Evolutionary conservation across 2,113 vertebrate genomes (phyloP).

Genomic region (Brachypodius melanocephalos): DNA sequence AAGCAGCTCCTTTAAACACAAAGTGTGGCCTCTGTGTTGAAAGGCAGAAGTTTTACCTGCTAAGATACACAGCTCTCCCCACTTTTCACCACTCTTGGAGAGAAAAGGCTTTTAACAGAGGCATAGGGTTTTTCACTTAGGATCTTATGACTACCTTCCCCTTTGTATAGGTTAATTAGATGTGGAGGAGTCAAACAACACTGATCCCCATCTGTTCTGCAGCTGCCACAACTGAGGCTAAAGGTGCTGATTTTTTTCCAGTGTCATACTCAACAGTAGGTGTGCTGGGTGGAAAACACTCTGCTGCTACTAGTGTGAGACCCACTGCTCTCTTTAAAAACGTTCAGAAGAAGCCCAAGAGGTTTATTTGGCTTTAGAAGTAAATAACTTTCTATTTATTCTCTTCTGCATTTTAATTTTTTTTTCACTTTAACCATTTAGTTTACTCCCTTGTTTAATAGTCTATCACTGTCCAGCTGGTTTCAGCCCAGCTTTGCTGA

Average conservation of each 20-base stretch:
- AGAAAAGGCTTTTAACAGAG: not conserved
- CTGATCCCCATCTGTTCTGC: constrained; percentile 17
- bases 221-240: not conserved
- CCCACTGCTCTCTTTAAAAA: not conserved
- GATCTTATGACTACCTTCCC: not conserved
- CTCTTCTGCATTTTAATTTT: not conserved
- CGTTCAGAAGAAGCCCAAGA: not conserved
- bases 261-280: not conserved
- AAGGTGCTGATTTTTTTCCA: constrained; percentile 1
- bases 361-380: not conserved
- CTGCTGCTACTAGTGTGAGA: not conserved
- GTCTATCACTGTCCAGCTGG: not conserved
- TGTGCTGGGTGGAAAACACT: not conserved
- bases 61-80: not conserved
- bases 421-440: not conserved
- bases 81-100: not conserved
- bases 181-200: not conserved
- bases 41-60: constrained; percentile 1
- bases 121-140: constrained; percentile 4
- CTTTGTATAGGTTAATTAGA: constrained; percentile 25
- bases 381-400: not conserved
- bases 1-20: not conserved
- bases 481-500: not conserved
- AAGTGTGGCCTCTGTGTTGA: constrained; percentile 40
- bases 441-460: not conserved